These are phyloP conservation scores for Drosophila anomalata DNA, from an alignment of 2,888 invertebrate species.

Conservation along the genomic window DNA sequence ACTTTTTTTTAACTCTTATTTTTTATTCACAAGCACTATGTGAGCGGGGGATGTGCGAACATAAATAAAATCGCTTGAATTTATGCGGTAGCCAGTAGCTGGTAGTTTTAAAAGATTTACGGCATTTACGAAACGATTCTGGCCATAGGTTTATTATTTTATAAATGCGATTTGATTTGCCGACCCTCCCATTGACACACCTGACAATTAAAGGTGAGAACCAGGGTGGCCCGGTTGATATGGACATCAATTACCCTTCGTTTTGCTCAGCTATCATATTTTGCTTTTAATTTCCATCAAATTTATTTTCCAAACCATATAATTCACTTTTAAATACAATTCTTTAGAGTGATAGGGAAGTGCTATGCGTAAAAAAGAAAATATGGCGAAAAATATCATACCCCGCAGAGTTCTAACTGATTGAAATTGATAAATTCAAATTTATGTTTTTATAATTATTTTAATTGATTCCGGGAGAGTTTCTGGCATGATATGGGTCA, in stretches of 20 bases:
- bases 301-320: constrained; percentile 31
- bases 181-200: background rate
- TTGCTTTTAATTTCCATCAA: constrained; percentile 32
- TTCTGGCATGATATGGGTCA: too few species aligned
- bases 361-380: background rate
- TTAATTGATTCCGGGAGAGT: too few species aligned
- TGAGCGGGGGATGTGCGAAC: constrained; percentile 1
- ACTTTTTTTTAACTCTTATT: constrained; percentile 30
- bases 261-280: constrained; percentile 17
- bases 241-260: constrained; percentile 3
- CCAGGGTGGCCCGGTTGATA: background rate
- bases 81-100: constrained; percentile 47
- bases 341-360: background rate
- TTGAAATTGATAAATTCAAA: background rate
- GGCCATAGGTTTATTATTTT: constrained; percentile 47
- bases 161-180: constrained; percentile 48
- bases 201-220: constrained; percentile 15
- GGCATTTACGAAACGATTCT: constrained; percentile 44
- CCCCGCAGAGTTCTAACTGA: background rate
- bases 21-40: constrained; percentile 10
- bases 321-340: constrained; percentile 16
- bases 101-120: constrained; percentile 54
- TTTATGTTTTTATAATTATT: background rate
- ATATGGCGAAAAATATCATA: background rate
- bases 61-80: constrained; percentile 29